Conservation (phyloP, 2,888 invertebrate genomes). For the Leptarthrus brevirostris region DNA sequence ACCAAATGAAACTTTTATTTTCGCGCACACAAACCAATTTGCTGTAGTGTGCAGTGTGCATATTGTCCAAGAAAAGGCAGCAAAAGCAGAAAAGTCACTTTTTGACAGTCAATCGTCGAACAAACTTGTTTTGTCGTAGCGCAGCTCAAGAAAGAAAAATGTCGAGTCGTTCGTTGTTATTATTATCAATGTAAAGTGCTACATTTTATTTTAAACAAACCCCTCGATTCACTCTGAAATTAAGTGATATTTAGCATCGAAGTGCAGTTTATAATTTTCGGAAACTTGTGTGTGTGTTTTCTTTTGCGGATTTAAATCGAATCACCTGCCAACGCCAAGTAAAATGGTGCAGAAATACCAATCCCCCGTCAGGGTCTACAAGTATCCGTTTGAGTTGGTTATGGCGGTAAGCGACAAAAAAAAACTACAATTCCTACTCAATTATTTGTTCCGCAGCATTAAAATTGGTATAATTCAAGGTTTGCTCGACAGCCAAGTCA, state of each 20-base stretch:
- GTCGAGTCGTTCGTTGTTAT: conserved; percentile 27
- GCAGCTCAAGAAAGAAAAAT: conserved; percentile 10
- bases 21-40: too few relatives aligned
- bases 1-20: too few relatives aligned
- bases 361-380: conserved; percentile 94
- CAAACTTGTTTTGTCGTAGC: conserved; percentile 5
- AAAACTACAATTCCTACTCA: background rate
- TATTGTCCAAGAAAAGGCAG: background rate
- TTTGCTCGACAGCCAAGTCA: conserved; percentile 12
- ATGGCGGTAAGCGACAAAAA: conserved; percentile 82
- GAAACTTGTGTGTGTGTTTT: background rate
- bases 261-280: background rate
- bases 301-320: background rate
- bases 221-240: background rate
- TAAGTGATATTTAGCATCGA: background rate
- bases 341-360: conserved; percentile 95
- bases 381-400: conserved; percentile 93
- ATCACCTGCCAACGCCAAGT: background rate
- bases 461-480: background rate
- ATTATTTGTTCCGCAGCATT: background rate
- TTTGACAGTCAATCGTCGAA: conserved; percentile 43
- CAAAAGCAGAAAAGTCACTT: conserved; percentile 43
- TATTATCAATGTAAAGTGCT: conserved; percentile 4
- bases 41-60: too few relatives aligned
- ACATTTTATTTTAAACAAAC: background rate